A percentile compares a stretch with the other conserved stretches of the same genome.
phyloP scores from a whole-genome alignment of 2,888 invertebrate genomes.

The Eurytoma adleriae region DNA sequence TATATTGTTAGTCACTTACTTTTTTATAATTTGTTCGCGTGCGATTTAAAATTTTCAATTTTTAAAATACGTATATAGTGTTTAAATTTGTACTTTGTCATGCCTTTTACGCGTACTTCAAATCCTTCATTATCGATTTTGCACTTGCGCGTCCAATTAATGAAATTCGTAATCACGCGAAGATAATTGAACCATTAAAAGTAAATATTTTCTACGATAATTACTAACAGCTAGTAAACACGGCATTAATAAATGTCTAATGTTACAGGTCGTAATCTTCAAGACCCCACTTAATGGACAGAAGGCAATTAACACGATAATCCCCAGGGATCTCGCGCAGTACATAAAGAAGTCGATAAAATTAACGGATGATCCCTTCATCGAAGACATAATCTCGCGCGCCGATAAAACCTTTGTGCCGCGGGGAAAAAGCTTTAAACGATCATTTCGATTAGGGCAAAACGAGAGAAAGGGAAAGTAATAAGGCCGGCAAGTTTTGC shows the following conservation, averaged over 20 bases:
- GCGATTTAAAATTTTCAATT: too few species aligned
- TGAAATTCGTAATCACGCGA: too few species aligned
- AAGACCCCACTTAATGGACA: background rate
- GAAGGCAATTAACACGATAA: conserved; percentile 17
- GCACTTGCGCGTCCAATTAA: too few species aligned
- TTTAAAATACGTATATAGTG: too few species aligned
- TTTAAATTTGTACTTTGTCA: too few species aligned
- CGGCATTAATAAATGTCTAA: too few species aligned
- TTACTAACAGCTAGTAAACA: too few species aligned
- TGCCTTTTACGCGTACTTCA: too few species aligned
- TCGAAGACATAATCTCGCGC: background rate
- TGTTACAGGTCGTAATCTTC: background rate
- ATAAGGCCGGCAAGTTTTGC: conserved; percentile 50
- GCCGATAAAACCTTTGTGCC: conserved; percentile 1
- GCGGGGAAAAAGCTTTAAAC: conserved; percentile 19
- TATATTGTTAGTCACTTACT: background rate
- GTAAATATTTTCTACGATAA: too few species aligned
- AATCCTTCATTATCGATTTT: too few species aligned
- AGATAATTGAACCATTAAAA: too few species aligned
- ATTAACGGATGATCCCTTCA: conserved; percentile 30
- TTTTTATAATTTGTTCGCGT: too few species aligned
- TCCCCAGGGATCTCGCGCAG: background rate
- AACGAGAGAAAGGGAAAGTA: conserved; percentile 52
- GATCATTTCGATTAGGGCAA: conserved; percentile 44
- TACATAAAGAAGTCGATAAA: conserved; percentile 28